Evolutionary conservation across 1,140 invertebrate species (phyloP).

Genomic region (Trichonephila inaurata): DNA sequence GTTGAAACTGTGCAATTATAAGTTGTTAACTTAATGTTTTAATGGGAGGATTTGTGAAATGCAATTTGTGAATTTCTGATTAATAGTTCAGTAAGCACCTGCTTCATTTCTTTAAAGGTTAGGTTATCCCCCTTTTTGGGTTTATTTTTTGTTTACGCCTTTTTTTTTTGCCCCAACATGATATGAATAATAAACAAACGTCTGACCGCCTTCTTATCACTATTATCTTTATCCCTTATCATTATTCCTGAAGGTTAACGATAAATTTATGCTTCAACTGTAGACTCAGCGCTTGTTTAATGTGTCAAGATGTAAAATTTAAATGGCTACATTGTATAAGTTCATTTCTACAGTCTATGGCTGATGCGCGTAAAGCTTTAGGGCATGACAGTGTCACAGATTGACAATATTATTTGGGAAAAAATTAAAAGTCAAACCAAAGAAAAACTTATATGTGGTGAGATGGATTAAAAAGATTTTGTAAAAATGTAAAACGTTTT

Average conservation of each 20-base stretch:
- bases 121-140: not conserved
- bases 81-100: not conserved
- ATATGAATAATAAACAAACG: not conserved
- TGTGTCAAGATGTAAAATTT: not conserved
- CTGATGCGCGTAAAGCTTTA: too few relatives aligned
- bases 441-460: too few relatives aligned
- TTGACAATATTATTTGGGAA: too few relatives aligned
- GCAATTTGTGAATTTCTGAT: not conserved
- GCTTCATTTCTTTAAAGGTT: not conserved
- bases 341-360: not conserved
- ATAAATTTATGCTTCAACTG: not conserved
- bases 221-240: not conserved
- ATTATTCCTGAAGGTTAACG: not conserved
- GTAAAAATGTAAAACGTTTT: too few relatives aligned
- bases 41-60: too few relatives aligned
- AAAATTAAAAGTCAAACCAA: too few relatives aligned
- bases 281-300: not conserved
- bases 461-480: too few relatives aligned
- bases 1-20: too few relatives aligned
- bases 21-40: too few relatives aligned
- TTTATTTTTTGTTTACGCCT: too few relatives aligned
- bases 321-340: not conserved
- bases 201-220: not conserved
- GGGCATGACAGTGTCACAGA: too few relatives aligned
- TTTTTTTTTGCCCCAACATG: not conserved